These are phyloP conservation scores for Rhyzopertha dominica DNA, from an alignment of 1,140 invertebrate species.

Conservation along the genomic window DNA sequence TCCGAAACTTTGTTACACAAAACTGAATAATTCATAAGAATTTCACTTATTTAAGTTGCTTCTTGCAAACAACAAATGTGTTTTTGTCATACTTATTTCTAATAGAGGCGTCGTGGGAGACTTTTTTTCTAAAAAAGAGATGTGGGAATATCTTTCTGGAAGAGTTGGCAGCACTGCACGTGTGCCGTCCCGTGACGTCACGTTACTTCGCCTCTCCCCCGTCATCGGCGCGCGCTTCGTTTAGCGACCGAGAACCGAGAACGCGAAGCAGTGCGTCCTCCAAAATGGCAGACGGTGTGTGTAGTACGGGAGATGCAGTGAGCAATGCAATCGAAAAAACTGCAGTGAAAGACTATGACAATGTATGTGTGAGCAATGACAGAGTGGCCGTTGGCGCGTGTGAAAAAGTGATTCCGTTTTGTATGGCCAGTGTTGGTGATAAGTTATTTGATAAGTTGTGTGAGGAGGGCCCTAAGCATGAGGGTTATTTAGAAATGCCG, in stretches of 20 bases:
- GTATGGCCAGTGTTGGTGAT: constrained; percentile 34
- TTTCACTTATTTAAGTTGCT: too few species aligned
- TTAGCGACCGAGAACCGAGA: constrained; percentile 19
- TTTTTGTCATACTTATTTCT: too few species aligned
- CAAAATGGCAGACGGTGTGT: constrained; percentile 49
- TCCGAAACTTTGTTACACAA: too few species aligned
- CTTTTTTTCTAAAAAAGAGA: too few species aligned
- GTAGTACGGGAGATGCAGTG: constrained; percentile 39
- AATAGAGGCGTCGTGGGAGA: too few species aligned
- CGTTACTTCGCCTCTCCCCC: constrained; percentile 20
- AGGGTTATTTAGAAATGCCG: constrained; percentile 32
- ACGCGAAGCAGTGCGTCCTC: constrained; percentile 36
- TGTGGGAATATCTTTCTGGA: too few species aligned
- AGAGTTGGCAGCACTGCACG: too few species aligned
- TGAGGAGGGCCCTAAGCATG: constrained; percentile 24
- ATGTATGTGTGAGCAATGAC: constrained; percentile 23
- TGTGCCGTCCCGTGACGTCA: too few species aligned
- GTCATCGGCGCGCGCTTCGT: constrained; percentile 36
- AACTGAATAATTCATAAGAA: too few species aligned
- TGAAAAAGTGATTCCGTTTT: constrained; percentile 34
- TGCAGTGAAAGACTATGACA: constrained; percentile 29
- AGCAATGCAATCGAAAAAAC: constrained; percentile 34
- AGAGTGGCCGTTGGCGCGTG: constrained; percentile 19
- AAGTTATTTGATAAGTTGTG: constrained; percentile 36
- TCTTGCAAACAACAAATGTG: too few species aligned